Conservation (phyloP, 2,888 invertebrate species). For the Ramazzottius varieornatus region DNA sequence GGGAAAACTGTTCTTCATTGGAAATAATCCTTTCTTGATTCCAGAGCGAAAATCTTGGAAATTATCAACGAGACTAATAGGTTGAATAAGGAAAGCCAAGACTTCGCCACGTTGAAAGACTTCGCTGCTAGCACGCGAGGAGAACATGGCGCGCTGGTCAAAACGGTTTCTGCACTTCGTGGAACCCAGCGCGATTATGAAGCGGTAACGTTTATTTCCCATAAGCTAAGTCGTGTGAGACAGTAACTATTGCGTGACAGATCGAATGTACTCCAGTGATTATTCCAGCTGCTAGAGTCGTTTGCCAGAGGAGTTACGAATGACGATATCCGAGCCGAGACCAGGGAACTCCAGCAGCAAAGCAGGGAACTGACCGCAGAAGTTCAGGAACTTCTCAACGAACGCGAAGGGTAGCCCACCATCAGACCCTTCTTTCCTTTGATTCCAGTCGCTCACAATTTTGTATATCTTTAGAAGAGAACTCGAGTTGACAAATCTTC, state of each 20-base stretch:
- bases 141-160: not conserved
- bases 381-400: not conserved
- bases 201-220: no score
- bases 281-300: not conserved
- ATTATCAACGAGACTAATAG: not conserved
- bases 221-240: no score
- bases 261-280: no score
- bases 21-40: no score
- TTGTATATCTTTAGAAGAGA: not conserved
- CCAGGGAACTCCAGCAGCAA: not conserved
- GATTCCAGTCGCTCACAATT: not conserved
- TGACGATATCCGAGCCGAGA: not conserved
- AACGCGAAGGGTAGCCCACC: not conserved
- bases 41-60: not conserved
- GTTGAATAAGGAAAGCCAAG: not conserved
- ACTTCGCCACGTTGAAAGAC: not conserved
- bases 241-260: no score
- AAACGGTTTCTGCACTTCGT: not conserved
- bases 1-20: no score
- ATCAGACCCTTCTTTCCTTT: not conserved
- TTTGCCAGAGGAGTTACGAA: not conserved
- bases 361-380: not conserved
- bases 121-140: not conserved
- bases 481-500: not conserved
- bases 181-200: not conserved